phyloP scores from a whole-genome alignment of 2,113 vertebrate genomes.

The Laticauda colubrina region DNA sequence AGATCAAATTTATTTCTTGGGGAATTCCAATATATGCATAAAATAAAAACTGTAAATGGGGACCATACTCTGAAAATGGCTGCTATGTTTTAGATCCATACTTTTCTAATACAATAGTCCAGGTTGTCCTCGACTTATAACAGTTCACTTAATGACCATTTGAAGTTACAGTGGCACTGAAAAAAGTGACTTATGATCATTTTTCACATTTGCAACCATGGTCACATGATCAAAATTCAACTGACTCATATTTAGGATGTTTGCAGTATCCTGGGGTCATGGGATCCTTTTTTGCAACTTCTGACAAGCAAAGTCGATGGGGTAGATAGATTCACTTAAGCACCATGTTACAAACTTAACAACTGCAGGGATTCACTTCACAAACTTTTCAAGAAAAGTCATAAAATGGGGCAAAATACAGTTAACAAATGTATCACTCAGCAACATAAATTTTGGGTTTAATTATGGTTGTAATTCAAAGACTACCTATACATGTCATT shows the following conservation, averaged over 20 bases:
- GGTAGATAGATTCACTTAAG: background rate
- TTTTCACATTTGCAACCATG: background rate
- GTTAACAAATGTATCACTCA: background rate
- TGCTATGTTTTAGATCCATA: conserved; percentile 35
- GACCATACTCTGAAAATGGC: conserved; percentile 35
- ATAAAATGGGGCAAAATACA: background rate
- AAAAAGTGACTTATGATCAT: background rate
- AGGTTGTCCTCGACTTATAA: background rate
- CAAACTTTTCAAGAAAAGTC: background rate
- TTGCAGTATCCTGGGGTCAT: background rate
- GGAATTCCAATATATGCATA: conserved; percentile 42
- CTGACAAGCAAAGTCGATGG: background rate
- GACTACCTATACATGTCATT: background rate
- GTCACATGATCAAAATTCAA: background rate
- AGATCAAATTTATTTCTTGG: conserved; percentile 44
- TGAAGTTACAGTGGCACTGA: background rate
- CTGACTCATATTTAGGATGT: background rate
- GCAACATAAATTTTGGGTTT: background rate
- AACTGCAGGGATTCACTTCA: background rate
- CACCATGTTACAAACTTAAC: background rate
- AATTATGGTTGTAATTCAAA: background rate
- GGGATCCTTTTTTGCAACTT: background rate
- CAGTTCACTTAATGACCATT: background rate
- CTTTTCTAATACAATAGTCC: conserved; percentile 7
- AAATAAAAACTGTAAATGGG: conserved; percentile 52